Base-by-base conservation (phyloP, 1,140 invertebrate species). In the Epicauta chinensis region DNA sequence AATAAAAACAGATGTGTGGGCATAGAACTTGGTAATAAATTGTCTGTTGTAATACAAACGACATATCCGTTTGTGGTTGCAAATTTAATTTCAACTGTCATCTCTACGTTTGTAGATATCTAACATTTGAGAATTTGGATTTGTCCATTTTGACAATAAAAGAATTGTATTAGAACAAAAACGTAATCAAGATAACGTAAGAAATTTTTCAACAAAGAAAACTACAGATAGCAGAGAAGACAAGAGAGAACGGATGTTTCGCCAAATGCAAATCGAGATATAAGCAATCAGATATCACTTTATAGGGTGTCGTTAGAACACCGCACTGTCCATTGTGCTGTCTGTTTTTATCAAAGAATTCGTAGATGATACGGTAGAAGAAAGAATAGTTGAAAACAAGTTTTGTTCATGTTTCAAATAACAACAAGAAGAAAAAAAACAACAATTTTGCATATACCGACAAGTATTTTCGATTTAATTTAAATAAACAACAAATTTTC, bases 301-400 rank as follows among this genome's bases (percentile, higher is more conserved):
- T 56, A 56, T 47, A 52, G 52, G 51, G 56, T 61, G 59, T 61
- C 54, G 43, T 56, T 55, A 37, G 56, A 55, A 61, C 59, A 61
- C 56, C 50, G 56, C 41, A 17, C 40, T 47, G 44, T 51, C 56
- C 59, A 61, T 61, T 61, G 59, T 61, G 38, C 56, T 61, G 59
- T 61, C 59, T 42, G 43, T 50, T 48, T 23, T 58, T 58, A 59
- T 63, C 56, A 51, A 23, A 54, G 59, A 60, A 60, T 62, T 60
- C 53, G 55, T 58, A 58, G 58, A 63, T 61, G 61, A 61, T 61
- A 61, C 54, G 53, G 48, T 34, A 54, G 55, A 60, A 59, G 51
- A 60, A 60, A 59, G 51, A 60, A 59, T 53, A 60, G 53, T 46
- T 49, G 58, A 60, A 47, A 62, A 60, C 55, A 58, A 56, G 55